These are phyloP conservation scores for Rhadinocentrus ornatus DNA, from an alignment of 2,797 vertebrate species.

Conservation along the genomic window DNA sequence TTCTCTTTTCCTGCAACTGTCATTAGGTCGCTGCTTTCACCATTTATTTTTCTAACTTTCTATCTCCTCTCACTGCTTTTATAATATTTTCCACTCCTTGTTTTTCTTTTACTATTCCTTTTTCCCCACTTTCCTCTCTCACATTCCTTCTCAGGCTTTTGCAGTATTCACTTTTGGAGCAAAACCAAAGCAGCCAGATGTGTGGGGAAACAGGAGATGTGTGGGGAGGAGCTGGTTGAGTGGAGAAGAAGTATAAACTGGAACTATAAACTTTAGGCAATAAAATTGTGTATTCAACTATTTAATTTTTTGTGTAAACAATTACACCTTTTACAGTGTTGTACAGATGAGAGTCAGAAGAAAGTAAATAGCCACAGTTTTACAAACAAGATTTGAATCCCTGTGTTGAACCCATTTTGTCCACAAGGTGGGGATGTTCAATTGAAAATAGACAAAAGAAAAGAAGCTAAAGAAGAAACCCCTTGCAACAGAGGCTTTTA, in stretches of 20 bases:
- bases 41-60: constrained; percentile 34
- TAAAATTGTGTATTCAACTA: not conserved
- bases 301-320: not conserved
- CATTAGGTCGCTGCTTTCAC: constrained; percentile 28
- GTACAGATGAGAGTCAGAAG: not conserved
- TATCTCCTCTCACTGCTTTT: constrained; percentile 22
- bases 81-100: constrained; percentile 46
- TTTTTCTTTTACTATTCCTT: constrained; percentile 34
- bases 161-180: constrained; percentile 65
- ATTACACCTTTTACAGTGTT: not conserved
- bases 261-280: not conserved
- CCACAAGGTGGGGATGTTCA: constrained; percentile 69
- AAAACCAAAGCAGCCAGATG: constrained; percentile 75
- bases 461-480: no score
- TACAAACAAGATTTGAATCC: not conserved
- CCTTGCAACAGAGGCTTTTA: not conserved
- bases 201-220: constrained; percentile 50
- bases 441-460: constrained; percentile 17
- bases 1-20: constrained; percentile 38
- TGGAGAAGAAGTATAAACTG: constrained; percentile 20
- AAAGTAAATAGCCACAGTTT: not conserved
- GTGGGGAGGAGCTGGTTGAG: constrained; percentile 48
- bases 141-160: constrained; percentile 36
- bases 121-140: not conserved
- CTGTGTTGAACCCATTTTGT: constrained; percentile 18